phyloP scores from a whole-genome alignment of 2,797 vertebrate genomes.

The Clarias pachynema region DNA sequence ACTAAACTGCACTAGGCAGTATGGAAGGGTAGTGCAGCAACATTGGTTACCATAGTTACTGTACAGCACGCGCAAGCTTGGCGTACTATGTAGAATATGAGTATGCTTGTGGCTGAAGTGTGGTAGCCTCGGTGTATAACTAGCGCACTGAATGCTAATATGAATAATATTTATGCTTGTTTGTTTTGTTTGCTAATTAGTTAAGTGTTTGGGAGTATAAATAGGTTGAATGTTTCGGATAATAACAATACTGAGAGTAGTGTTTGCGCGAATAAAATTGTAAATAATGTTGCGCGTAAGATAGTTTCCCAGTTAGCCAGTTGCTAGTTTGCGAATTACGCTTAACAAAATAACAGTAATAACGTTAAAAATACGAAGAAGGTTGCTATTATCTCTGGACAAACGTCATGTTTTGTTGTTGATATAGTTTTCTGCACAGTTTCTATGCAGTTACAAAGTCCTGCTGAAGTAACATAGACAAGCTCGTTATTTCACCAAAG shows the following conservation, averaged over 20 bases:
- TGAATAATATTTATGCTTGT: not conserved
- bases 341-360: not conserved
- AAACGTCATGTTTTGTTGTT: not conserved
- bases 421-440: not conserved
- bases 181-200: not conserved
- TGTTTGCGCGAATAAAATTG: not conserved
- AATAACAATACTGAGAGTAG: not conserved
- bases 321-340: not conserved
- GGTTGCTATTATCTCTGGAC: not conserved
- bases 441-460: not conserved
- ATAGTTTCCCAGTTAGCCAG: not conserved
- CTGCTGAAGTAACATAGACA: not conserved
- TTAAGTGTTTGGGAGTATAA: not conserved
- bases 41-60: not conserved
- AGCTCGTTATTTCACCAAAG: too few species aligned
- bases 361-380: too few species aligned
- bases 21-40: not conserved
- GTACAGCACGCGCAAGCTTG: fast-evolving
- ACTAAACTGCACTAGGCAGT: not conserved
- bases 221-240: not conserved
- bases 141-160: not conserved
- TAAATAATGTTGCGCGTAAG: not conserved
- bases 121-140: conserved; percentile 59
- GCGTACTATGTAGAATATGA: not conserved
- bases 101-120: conserved; percentile 13